Evolutionary conservation across 2,888 invertebrate species (phyloP).

Genomic region (Metallyticus violacea): DNA sequence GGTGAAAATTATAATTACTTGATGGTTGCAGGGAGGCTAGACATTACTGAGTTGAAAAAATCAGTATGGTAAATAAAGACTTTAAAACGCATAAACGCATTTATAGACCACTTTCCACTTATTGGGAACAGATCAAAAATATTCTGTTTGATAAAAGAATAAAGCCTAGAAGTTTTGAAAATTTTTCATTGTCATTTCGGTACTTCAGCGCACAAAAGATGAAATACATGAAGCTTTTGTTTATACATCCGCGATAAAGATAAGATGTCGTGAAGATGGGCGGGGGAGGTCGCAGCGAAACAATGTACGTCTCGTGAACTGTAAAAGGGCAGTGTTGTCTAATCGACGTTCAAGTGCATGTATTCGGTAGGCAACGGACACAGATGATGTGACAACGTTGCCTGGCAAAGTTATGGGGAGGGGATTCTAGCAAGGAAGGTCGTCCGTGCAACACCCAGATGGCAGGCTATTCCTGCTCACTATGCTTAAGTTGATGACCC

Average conservation of each 20-base stretch:
- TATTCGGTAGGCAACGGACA: not conserved
- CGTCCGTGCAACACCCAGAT: not conserved
- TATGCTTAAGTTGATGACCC: not conserved
- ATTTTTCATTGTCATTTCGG: no score
- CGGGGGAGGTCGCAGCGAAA: not conserved
- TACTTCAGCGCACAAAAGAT: no score
- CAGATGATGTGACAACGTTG: not conserved
- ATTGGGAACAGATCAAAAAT: no score
- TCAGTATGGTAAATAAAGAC: no score
- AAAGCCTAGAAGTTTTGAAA: no score
- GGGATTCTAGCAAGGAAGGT: not conserved
- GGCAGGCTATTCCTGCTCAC: not conserved
- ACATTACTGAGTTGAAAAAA: no score
- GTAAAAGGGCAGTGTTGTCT: not conserved
- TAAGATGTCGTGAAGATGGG: not conserved
- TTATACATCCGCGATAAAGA: not conserved
- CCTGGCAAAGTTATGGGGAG: not conserved
- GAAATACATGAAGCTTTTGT: not conserved
- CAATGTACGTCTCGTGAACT: not conserved
- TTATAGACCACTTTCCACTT: no score
- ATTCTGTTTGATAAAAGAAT: no score
- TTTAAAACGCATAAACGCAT: no score
- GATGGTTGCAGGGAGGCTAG: no score
- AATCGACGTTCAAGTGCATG: not conserved
- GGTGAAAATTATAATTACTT: no score